These are phyloP conservation scores for Erebia aethiops DNA, from an alignment of 2,888 invertebrate genomes.

Conservation along the genomic window DNA sequence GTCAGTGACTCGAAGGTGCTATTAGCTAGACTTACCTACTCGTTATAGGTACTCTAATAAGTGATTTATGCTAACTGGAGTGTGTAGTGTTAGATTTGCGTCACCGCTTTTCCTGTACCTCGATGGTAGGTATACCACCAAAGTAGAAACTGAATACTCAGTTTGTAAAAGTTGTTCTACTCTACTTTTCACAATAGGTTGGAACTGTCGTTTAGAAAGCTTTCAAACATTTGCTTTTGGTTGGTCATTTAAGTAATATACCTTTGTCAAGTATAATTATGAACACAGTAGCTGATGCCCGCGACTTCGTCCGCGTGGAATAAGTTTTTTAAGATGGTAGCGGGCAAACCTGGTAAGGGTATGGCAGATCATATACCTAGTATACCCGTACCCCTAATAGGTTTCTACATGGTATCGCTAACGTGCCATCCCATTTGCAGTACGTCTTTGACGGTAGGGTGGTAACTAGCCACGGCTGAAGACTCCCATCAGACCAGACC, in stretches of 20 bases:
- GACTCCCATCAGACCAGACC: too few species aligned
- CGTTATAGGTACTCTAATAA: conserved; percentile 53
- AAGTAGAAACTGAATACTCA: not conserved
- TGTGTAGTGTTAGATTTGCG: conserved; percentile 60
- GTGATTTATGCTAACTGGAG: conserved; percentile 71
- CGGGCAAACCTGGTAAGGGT: too few species aligned
- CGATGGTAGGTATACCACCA: not conserved
- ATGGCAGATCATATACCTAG: too few species aligned
- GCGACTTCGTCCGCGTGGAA: too few species aligned
- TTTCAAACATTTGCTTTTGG: not conserved
- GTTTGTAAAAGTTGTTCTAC: conserved; percentile 4
- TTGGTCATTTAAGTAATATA: not conserved
- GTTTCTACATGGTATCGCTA: too few species aligned
- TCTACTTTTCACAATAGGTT: conserved; percentile 4
- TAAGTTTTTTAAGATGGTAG: too few species aligned
- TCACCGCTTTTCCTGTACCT: conserved; percentile 54
- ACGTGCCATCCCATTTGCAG: too few species aligned
- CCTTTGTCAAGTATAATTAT: too few species aligned
- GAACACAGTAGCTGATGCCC: too few species aligned
- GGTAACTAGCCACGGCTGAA: too few species aligned
- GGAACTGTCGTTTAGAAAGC: not conserved
- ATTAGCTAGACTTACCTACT: conserved; percentile 56
- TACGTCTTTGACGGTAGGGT: too few species aligned
- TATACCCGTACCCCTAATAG: too few species aligned
- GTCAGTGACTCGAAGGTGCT: conserved; percentile 62